A percentile compares a stretch with the other conserved stretches of the same genome.
Conservation (phyloP, 2,888 invertebrate genomes). For the Temnothorax ravouxi region DNA sequence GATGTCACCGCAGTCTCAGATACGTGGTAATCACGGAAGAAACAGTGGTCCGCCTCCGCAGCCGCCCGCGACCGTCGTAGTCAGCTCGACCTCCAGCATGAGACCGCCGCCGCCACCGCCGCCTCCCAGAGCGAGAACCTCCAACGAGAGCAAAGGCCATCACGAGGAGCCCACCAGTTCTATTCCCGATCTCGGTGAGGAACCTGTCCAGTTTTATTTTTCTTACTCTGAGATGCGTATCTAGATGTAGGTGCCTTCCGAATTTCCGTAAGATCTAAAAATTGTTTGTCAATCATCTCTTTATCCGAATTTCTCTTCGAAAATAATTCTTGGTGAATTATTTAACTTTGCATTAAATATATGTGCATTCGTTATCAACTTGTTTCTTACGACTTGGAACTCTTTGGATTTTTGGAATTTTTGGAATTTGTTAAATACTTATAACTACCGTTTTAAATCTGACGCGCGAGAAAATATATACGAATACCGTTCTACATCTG, state of each 20-base stretch:
- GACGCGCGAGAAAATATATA: no score
- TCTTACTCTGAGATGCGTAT: no score
- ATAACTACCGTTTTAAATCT: not conserved
- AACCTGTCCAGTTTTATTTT: not conserved
- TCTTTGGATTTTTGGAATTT: not conserved
- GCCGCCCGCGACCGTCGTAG: constrained; percentile 81
- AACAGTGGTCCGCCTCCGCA: constrained; percentile 74
- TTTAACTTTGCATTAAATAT: not conserved
- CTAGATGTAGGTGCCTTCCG: not conserved
- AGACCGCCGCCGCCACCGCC: constrained; percentile 87
- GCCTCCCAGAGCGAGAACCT: constrained; percentile 87
- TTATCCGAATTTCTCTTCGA: not conserved
- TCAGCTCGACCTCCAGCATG: constrained; percentile 88
- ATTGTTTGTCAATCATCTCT: not conserved
- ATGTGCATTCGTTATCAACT: not conserved
- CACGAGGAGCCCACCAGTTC: constrained; percentile 95
- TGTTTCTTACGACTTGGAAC: not conserved
- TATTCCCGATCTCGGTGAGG: constrained; percentile 95
- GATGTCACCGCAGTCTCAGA: constrained; percentile 85
- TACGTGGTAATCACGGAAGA: constrained; percentile 73
- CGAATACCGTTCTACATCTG: no score
- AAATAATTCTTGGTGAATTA: not conserved
- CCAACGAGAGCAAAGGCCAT: constrained; percentile 87
- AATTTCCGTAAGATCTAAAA: not conserved
- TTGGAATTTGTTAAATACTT: not conserved